These are phyloP conservation scores for Dendrocincla fuliginosa DNA, from an alignment of 2,797 vertebrate species.

Conservation along the genomic window DNA sequence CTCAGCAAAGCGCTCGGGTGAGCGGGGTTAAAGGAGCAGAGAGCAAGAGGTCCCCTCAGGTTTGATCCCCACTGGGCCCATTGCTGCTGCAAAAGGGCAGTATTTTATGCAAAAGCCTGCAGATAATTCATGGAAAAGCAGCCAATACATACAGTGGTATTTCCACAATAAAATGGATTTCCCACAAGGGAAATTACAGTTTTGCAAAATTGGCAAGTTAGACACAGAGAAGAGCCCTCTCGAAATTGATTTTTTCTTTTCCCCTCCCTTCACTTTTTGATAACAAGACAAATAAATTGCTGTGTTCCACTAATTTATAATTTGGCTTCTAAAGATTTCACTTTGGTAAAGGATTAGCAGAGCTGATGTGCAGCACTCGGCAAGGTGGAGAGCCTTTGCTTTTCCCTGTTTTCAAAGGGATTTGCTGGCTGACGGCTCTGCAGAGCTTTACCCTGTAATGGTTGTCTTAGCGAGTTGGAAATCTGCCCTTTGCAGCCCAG, in stretches of 20 bases:
- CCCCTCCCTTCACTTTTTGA: not conserved
- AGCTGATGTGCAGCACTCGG: not conserved
- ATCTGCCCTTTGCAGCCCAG: not conserved
- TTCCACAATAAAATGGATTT: slow-evolving; percentile 16
- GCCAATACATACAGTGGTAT: not conserved
- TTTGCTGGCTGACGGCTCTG: not conserved
- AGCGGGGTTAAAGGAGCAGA: not conserved
- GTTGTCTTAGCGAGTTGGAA: not conserved
- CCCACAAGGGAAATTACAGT: slow-evolving; percentile 30
- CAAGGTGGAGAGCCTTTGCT: not conserved
- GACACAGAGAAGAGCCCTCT: not conserved
- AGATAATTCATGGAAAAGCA: not conserved
- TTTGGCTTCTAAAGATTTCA: not conserved
- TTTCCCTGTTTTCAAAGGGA: not conserved
- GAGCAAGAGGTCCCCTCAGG: not conserved
- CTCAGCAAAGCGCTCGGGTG: not conserved
- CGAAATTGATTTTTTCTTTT: not conserved
- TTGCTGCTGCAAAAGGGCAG: not conserved
- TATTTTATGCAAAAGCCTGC: not conserved
- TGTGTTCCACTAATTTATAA: not conserved
- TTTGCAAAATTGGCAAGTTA: not conserved
- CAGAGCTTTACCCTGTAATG: not conserved
- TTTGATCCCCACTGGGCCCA: not conserved
- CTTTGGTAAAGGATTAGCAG: not conserved
- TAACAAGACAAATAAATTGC: slow-evolving; percentile 15